Percentiles rank a stretch among this genome's conserved stretches.
Evolutionary conservation across 2,888 invertebrate species (phyloP).

Genomic region (Bombyx huttoni): DNA sequence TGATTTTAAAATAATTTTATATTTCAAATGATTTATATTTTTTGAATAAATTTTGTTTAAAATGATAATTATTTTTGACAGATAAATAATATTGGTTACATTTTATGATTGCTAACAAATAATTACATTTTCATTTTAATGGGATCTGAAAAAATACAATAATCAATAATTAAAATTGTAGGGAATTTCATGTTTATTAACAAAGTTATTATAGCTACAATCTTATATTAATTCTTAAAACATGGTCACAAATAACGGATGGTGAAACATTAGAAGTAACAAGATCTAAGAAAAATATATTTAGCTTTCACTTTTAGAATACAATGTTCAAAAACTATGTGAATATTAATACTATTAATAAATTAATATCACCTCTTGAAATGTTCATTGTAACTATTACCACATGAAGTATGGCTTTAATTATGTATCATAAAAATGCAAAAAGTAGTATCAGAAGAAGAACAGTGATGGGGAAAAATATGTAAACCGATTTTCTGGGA

Average conservation of each 20-base stretch:
- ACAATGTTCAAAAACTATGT: slow-evolving; percentile 11
- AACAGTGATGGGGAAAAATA: slow-evolving; percentile 84
- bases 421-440: slow-evolving; percentile 81
- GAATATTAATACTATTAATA: slow-evolving; percentile 24
- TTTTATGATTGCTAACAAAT: slow-evolving; percentile 58
- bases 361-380: slow-evolving; percentile 64
- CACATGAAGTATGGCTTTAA: slow-evolving; percentile 38
- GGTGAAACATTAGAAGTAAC: too few species aligned
- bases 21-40: slow-evolving; percentile 67
- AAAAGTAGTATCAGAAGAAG: slow-evolving; percentile 82
- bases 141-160: slow-evolving; percentile 4
- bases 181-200: neutral
- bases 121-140: slow-evolving; percentile 1
- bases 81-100: slow-evolving; percentile 19
- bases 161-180: neutral
- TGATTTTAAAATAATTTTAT: slow-evolving; percentile 69
- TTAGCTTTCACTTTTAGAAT: slow-evolving; percentile 11
- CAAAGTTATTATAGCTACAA: too few species aligned
- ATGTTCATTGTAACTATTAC: slow-evolving; percentile 51
- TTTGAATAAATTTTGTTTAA: slow-evolving; percentile 69
- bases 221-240: too few species aligned
- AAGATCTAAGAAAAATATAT: neutral
- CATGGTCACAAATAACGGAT: too few species aligned
- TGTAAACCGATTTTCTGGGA: slow-evolving; percentile 84
- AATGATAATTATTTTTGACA: slow-evolving; percentile 54